Conservation (phyloP, 37 sponge, comb jelly and placozoan genomes). For the Bolinopsis microptera region DNA sequence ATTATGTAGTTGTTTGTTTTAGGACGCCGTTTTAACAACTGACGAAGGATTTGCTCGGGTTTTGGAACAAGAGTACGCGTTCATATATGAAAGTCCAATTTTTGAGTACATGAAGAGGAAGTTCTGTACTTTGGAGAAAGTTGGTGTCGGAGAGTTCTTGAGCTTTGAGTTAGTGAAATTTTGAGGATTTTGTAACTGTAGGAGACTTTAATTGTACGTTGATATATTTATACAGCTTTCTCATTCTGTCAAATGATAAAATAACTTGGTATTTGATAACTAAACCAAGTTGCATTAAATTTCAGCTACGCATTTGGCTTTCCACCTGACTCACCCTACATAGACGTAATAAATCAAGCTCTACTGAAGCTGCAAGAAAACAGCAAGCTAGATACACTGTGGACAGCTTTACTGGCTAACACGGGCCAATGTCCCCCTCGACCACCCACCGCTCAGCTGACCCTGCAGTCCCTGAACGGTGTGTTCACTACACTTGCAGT, state of each 20-base stretch:
- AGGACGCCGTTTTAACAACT: conserved; percentile 13
- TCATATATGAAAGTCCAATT: conserved; percentile 59
- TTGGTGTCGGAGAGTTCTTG: conserved; percentile 55
- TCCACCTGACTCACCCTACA: conserved; percentile 44
- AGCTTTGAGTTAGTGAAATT: conserved; percentile 38
- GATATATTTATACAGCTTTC: too few species aligned
- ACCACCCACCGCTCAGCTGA: conserved; percentile 17
- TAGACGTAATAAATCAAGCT: conserved; percentile 37
- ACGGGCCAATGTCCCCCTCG: conserved; percentile 8
- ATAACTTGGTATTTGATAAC: background rate
- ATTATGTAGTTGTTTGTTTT: background rate
- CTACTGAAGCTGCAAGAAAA: conserved; percentile 28
- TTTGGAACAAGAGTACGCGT: conserved; percentile 17
- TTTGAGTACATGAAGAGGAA: conserved; percentile 63
- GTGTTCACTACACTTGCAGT: conserved; percentile 48
- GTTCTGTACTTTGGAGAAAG: conserved; percentile 39
- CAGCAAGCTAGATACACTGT: conserved; percentile 45
- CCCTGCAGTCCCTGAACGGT: conserved; percentile 47
- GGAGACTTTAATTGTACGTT: background rate
- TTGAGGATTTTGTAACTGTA: background rate
- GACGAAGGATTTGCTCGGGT: conserved; percentile 47
- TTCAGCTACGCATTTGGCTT: conserved; percentile 63
- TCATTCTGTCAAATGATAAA: background rate
- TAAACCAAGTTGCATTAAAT: background rate
- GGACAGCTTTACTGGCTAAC: background rate